Evolutionary conservation across 30 jellyfish, hydroid and myxozoan genomes (phyloP).

Genomic region (Pelagia noctiluca): DNA sequence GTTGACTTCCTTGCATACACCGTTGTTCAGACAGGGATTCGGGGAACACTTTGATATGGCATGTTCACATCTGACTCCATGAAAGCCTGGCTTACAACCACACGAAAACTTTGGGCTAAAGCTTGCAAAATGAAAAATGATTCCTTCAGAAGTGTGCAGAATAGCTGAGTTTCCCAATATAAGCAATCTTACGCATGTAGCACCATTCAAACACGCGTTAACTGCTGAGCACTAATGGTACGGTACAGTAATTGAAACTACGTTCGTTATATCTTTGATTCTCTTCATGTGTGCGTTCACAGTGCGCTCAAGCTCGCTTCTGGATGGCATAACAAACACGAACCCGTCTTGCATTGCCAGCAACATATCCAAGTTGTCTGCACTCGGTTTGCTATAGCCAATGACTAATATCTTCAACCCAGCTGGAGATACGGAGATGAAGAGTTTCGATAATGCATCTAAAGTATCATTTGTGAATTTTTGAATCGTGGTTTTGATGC

Average conservation of each 20-base stretch:
- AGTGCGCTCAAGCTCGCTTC: background rate
- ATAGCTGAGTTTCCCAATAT: constrained; percentile 1
- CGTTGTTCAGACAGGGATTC: constrained; percentile 83
- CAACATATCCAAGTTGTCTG: background rate
- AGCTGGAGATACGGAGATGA: constrained; percentile 34
- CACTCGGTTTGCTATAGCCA: constrained; percentile 41
- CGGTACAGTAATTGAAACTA: background rate
- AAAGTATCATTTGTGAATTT: constrained; percentile 36
- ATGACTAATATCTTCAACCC: constrained; percentile 13
- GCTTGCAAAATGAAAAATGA: constrained; percentile 58
- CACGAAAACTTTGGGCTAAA: constrained; percentile 55
- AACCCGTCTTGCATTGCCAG: background rate
- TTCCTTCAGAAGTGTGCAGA: constrained; percentile 17
- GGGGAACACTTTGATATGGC: constrained; percentile 56
- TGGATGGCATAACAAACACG: background rate
- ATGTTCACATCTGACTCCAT: constrained; percentile 73
- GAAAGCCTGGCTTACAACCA: constrained; percentile 73
- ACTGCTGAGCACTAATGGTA: background rate
- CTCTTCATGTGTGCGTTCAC: background rate
- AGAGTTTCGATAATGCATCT: background rate
- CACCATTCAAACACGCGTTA: constrained; percentile 35
- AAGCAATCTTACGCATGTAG: constrained; percentile 43
- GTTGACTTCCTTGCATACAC: constrained; percentile 43
- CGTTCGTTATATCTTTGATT: background rate
- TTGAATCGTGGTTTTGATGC: constrained; percentile 5